These are phyloP conservation scores for Oasisia sp. DNA, from an alignment of 2,888 invertebrate species.

Conservation along the genomic window DNA sequence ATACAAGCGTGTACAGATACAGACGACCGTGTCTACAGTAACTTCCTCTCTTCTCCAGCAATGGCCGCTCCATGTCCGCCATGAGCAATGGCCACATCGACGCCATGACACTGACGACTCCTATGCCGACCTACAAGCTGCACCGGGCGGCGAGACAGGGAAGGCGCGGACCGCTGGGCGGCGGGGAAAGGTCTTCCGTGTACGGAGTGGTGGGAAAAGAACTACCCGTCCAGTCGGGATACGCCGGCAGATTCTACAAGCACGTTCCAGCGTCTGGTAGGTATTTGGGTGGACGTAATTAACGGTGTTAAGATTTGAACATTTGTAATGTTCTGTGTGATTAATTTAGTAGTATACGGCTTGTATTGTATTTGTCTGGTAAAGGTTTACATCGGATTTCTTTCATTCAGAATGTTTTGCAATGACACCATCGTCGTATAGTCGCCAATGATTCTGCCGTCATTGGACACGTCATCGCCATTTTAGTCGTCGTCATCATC, in stretches of 20 bases:
- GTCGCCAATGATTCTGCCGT: no score
- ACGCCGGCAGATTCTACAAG: conserved; percentile 18
- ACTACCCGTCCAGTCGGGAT: not conserved
- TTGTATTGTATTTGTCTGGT: no score
- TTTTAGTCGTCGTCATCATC: not conserved
- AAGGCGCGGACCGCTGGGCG: not conserved
- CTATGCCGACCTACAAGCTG: not conserved
- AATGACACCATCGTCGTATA: no score
- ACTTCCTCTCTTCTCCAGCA: conserved; percentile 7
- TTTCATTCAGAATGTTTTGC: no score
- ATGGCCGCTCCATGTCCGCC: conserved; percentile 22
- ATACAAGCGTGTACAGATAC: no score
- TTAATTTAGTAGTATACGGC: no score
- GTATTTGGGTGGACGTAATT: not conserved
- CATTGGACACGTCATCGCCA: not conserved
- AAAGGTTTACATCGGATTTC: no score
- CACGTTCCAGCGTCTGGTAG: not conserved
- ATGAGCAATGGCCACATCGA: not conserved
- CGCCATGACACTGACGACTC: conserved; percentile 13
- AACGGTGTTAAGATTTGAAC: no score
- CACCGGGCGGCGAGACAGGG: not conserved
- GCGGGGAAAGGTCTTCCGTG: not conserved
- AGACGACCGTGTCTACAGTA: not conserved
- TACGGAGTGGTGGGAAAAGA: not conserved
- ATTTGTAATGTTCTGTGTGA: no score